Base-by-base conservation (phyloP, 2,113 vertebrate species). In the Bufo gargarizans region DNA sequence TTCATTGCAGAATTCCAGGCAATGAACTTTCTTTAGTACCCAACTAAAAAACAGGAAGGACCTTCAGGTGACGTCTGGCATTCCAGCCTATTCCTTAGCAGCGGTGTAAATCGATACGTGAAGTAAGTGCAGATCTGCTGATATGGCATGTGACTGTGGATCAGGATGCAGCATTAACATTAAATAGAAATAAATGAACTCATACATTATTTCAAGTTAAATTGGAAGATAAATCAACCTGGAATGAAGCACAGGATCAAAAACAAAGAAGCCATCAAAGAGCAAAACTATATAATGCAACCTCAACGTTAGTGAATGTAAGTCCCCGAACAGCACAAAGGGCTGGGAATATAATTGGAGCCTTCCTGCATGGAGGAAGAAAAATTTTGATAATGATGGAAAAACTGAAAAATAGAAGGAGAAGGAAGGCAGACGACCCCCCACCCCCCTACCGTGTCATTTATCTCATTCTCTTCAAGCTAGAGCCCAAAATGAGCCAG, bases 401-500 rank as follows among this genome's bases (percentile, higher is more conserved):
- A 77, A 89, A 89, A 84, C 63, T 81, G 77, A 80, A 87, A 71
- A 87, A 71, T 47, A 56, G 53, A 71, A 12, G 65, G 22, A 72
- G 65, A 87, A 81, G 43, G 53, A 81, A 65, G 74, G 81, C 87
- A 89, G 87, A 84, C 72, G 77, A 81, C 87, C 87, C 81, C 87
- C 87, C 87, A 67, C 80, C 87, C 53, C 33, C 33, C 33, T 33
- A 47, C 72, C 53, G 86, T 16, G 77, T 67, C 87, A 89, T 89
- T 87, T 89, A 84, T 89, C 81, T 89, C 61, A 84, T 89, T 84
- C 76, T 78, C 72, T 69, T 49, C 67, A 69, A 89, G 87, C 47
- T 45, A 67, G 20, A 84, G 72, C 71, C 77, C 59, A 56, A 89
- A 87, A 88, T 88, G 72, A 78, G 72, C 82, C 45, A 9, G 19